These are phyloP conservation scores for Aurelia sp. DNA, from an alignment of 30 jellyfish, hydroid and myxozoan species.

Conservation along the genomic window DNA sequence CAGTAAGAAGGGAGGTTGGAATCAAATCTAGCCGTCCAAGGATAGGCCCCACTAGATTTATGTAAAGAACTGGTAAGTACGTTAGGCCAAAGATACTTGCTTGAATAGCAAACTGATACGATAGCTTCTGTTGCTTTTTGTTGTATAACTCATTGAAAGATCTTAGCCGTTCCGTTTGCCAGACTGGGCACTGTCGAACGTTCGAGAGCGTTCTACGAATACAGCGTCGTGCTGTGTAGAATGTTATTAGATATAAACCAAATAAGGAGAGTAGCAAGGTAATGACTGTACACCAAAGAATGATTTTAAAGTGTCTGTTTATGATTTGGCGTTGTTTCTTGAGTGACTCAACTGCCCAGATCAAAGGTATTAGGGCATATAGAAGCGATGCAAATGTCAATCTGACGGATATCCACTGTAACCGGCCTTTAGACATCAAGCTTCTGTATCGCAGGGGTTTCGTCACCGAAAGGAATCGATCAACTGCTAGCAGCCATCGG, in stretches of 20 bases:
- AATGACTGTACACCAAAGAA: neutral
- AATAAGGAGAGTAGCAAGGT: slow-evolving; percentile 1
- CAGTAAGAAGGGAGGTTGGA: neutral
- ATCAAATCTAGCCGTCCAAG: neutral
- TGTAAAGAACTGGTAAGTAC: slow-evolving; percentile 42
- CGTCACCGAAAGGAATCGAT: slow-evolving; percentile 36
- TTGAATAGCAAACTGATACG: slow-evolving; percentile 23
- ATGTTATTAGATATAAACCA: slow-evolving; percentile 12
- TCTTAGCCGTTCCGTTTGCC: neutral
- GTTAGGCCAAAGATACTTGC: slow-evolving; percentile 10
- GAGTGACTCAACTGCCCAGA: slow-evolving; percentile 3
- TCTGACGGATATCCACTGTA: neutral
- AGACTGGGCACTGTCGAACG: neutral
- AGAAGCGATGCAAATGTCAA: neutral
- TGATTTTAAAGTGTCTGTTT: neutral
- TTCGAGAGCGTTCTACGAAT: slow-evolving; percentile 7
- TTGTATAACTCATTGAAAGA: neutral
- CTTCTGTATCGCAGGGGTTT: slow-evolving; percentile 24
- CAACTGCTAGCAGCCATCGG: slow-evolving; percentile 23
- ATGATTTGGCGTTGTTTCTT: neutral
- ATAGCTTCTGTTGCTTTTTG: slow-evolving; percentile 19
- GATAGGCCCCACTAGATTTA: slow-evolving; percentile 21
- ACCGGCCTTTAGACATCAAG: neutral
- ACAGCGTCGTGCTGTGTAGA: slow-evolving; percentile 23
- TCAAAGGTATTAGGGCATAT: slow-evolving; percentile 9